These are phyloP conservation scores for Lordiphosa fenestrarum DNA, from an alignment of 2,888 invertebrate genomes.

Conservation along the genomic window DNA sequence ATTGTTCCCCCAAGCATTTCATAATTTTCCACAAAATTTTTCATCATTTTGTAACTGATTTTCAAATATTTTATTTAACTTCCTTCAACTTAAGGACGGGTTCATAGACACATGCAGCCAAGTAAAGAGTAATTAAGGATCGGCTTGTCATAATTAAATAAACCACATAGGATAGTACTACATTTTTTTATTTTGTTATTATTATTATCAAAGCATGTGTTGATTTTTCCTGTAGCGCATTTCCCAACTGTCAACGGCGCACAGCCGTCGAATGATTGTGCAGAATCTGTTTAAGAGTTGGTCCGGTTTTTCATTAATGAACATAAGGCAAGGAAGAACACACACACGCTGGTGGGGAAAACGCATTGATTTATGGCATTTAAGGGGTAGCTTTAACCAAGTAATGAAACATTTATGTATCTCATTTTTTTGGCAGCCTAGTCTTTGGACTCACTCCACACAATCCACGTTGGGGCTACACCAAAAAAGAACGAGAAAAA, in stretches of 20 bases:
- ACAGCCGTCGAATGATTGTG: constrained; percentile 65
- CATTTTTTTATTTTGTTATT: constrained; percentile 18
- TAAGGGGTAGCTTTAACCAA: too few species aligned
- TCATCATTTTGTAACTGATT: too few species aligned
- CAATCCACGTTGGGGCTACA: constrained; percentile 1
- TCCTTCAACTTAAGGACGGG: too few species aligned
- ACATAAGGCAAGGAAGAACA: constrained; percentile 43
- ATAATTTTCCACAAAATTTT: too few species aligned
- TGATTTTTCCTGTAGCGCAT: constrained; percentile 70
- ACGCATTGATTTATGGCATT: neutral
- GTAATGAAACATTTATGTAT: neutral
- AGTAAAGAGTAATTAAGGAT: constrained; percentile 13
- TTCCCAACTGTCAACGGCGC: constrained; percentile 70
- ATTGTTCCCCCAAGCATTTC: too few species aligned
- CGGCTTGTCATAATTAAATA: constrained; percentile 5
- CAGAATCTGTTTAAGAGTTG: constrained; percentile 70
- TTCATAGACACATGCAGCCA: too few species aligned
- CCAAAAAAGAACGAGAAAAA: constrained; percentile 7
- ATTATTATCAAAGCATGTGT: constrained; percentile 70
- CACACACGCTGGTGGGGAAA: constrained; percentile 15
- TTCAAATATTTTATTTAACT: too few species aligned
- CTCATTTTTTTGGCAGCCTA: constrained; percentile 9
- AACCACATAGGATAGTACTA: constrained; percentile 9
- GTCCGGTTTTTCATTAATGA: constrained; percentile 76
- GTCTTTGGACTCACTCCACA: neutral